Evolutionary conservation across 2,888 invertebrate genomes (phyloP).

Genomic region (Polyommatus iphigenia): DNA sequence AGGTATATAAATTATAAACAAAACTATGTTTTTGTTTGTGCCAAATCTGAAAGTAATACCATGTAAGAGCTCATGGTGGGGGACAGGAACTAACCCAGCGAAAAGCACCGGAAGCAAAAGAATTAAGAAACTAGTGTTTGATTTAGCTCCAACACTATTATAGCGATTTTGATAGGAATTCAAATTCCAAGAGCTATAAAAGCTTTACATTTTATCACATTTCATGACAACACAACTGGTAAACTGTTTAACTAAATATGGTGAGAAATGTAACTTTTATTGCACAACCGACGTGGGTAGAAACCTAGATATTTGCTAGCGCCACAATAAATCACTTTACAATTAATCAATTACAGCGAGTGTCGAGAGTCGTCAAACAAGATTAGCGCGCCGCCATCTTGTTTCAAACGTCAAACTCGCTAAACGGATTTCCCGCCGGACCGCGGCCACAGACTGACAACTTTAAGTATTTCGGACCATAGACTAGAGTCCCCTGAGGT

Average conservation of each 20-base stretch:
- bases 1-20: no score
- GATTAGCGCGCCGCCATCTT: conserved; percentile 69
- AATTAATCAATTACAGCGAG: conserved; percentile 26
- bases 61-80: no score
- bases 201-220: background rate
- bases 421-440: conserved; percentile 68
- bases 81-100: no score
- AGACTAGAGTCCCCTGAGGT: conserved; percentile 5
- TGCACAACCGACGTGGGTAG: background rate
- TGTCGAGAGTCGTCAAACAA: conserved; percentile 54
- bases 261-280: background rate
- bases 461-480: conserved; percentile 23
- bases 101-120: no score
- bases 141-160: no score
- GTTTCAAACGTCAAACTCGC: conserved; percentile 68
- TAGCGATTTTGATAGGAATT: no score
- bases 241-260: background rate
- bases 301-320: background rate
- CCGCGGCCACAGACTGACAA: conserved; percentile 37
- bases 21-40: no score
- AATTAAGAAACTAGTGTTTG: no score
- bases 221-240: background rate
- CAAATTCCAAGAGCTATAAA: no score
- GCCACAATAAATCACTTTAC: conserved; percentile 19
- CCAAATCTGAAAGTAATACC: no score